Evolutionary conservation across 2,797 vertebrate species (phyloP).

Genomic region (Columba guinea): DNA sequence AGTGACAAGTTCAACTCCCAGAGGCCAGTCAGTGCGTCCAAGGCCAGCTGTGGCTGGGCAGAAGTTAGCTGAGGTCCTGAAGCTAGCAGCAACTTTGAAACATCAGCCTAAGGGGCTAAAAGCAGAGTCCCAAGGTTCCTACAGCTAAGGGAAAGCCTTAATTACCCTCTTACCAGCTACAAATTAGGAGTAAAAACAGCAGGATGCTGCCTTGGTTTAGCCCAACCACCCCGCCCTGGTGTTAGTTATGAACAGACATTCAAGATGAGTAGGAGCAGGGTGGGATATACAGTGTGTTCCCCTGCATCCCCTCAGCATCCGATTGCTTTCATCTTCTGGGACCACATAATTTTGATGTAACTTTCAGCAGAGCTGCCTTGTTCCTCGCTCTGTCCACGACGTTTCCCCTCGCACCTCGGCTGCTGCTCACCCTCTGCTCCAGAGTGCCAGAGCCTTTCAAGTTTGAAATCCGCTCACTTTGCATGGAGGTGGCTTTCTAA

Average conservation of each 20-base stretch:
- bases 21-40: not conserved
- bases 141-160: not conserved
- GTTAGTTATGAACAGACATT: not conserved
- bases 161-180: not conserved
- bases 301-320: not conserved
- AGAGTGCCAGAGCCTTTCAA: not conserved
- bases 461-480: not conserved
- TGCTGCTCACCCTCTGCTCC: not conserved
- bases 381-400: not conserved
- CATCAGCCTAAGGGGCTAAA: not conserved
- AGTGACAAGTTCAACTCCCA: not conserved
- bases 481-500: not conserved
- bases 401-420: not conserved
- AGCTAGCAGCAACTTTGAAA: not conserved
- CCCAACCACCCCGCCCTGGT: not conserved
- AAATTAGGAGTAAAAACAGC: not conserved
- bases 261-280: not conserved
- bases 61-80: not conserved
- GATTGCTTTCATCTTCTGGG: fast-evolving
- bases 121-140: not conserved
- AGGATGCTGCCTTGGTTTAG: not conserved
- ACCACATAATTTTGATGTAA: not conserved
- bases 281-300: not conserved
- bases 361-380: not conserved
- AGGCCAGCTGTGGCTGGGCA: not conserved